phyloP scores from a whole-genome alignment of 2,888 invertebrate genomes.

The Pterostichus niger region DNA sequence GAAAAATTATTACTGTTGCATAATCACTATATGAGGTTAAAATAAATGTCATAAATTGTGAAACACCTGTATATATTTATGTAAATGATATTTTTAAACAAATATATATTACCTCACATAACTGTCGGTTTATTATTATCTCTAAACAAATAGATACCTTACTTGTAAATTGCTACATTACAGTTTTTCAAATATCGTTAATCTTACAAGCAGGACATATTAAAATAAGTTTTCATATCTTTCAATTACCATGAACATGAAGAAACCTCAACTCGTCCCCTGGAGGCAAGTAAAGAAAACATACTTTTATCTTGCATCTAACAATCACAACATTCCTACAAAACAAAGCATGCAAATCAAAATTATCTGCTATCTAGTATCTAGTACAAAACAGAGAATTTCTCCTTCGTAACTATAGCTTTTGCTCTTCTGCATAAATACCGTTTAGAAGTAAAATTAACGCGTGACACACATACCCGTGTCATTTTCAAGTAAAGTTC shows the following conservation, averaged over 20 bases:
- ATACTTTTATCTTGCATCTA: constrained; percentile 9
- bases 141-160: too few relatives aligned
- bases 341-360: constrained; percentile 51
- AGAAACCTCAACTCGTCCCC: constrained; percentile 5
- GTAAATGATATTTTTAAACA: too few relatives aligned
- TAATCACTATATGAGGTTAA: too few relatives aligned
- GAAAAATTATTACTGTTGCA: too few relatives aligned
- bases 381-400: constrained; percentile 40
- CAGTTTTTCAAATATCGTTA: background rate
- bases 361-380: constrained; percentile 30
- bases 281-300: background rate
- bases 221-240: background rate
- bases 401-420: constrained; percentile 6
- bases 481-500: constrained; percentile 51
- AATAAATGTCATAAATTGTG: too few relatives aligned
- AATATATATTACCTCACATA: too few relatives aligned
- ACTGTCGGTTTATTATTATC: too few relatives aligned
- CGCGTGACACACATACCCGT: constrained; percentile 39
- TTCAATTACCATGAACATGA: background rate
- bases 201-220: background rate
- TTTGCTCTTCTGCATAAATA: constrained; percentile 40
- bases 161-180: too few relatives aligned
- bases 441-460: constrained; percentile 31
- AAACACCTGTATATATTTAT: too few relatives aligned
- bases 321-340: constrained; percentile 20